Percentiles rank a stretch among this genome's conserved stretches.
Evolutionary conservation across 2,113 vertebrate species (phyloP).

Genomic region (Gadus chalcogrammus): DNA sequence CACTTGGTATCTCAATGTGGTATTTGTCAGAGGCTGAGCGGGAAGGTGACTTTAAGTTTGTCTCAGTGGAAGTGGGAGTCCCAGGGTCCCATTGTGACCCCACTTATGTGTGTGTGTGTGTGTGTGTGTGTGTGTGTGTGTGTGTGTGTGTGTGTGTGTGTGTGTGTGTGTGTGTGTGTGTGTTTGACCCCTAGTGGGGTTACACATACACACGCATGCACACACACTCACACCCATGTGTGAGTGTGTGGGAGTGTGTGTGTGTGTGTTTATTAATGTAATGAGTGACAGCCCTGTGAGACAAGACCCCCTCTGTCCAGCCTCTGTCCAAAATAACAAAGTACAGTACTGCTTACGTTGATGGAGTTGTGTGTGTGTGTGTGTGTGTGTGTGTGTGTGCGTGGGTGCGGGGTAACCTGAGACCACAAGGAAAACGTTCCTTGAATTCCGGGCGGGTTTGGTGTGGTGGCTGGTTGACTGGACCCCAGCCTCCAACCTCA

Average conservation of each 20-base stretch:
- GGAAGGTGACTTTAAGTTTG: conserved; percentile 19
- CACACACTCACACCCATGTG: not conserved
- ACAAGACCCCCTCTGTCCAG: not conserved
- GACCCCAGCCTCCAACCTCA: conserved; percentile 39
- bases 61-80: conserved; percentile 35
- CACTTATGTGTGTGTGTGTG: not conserved
- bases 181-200: too few relatives aligned
- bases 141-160: not conserved
- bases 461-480: conserved; percentile 59
- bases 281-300: not conserved
- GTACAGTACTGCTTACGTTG: not conserved
- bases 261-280: not conserved
- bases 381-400: conserved; percentile 6
- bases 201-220: too few relatives aligned
- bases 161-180: not conserved
- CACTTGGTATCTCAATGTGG: conserved; percentile 13
- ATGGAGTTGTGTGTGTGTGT: conserved; percentile 5
- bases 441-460: conserved; percentile 70
- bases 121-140: not conserved
- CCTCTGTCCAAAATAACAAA: not conserved
- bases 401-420: conserved; percentile 64
- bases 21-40: not conserved
- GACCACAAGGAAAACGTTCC: conserved; percentile 70
- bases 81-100: conserved; percentile 5
- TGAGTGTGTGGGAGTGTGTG: not conserved